Evolutionary conservation across 2,888 invertebrate genomes (phyloP).

Genomic region (Drosophila nr. perissopoda): DNA sequence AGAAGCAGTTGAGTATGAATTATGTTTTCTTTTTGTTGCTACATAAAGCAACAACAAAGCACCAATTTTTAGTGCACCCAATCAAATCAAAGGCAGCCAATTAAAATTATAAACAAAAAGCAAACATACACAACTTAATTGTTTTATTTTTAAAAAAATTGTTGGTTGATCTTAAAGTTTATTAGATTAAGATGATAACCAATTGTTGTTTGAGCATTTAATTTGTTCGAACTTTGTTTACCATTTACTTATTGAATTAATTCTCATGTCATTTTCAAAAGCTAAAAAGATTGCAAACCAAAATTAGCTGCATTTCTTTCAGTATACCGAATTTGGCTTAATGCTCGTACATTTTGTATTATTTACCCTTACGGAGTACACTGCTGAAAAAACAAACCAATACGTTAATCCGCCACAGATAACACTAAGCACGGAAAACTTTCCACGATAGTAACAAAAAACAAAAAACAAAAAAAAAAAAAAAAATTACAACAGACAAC

Average conservation of each 20-base stretch:
- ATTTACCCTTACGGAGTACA: background rate
- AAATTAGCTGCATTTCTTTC: background rate
- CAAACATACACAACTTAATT: constrained; percentile 12
- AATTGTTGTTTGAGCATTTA: background rate
- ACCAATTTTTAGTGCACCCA: background rate
- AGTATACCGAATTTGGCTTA: background rate
- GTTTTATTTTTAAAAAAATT: background rate
- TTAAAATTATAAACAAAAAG: constrained; percentile 4
- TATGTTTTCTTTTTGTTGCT: constrained; percentile 7
- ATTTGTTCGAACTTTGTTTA: background rate
- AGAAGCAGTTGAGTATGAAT: constrained; percentile 9
- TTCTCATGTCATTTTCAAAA: background rate
- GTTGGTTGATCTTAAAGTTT: background rate
- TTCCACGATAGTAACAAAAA: constrained; percentile 15
- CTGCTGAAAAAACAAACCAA: background rate
- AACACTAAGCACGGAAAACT: constrained; percentile 17
- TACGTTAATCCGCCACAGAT: constrained; percentile 17
- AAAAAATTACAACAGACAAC: background rate
- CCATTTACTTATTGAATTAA: background rate
- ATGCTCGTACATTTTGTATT: background rate
- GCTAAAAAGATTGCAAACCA: background rate
- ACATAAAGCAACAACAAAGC: background rate
- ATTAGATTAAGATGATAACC: background rate
- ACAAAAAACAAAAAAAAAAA: background rate
- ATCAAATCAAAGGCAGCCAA: constrained; percentile 9